Conservation (phyloP, 2,113 vertebrate species). For the Notechis scutatus region DNA sequence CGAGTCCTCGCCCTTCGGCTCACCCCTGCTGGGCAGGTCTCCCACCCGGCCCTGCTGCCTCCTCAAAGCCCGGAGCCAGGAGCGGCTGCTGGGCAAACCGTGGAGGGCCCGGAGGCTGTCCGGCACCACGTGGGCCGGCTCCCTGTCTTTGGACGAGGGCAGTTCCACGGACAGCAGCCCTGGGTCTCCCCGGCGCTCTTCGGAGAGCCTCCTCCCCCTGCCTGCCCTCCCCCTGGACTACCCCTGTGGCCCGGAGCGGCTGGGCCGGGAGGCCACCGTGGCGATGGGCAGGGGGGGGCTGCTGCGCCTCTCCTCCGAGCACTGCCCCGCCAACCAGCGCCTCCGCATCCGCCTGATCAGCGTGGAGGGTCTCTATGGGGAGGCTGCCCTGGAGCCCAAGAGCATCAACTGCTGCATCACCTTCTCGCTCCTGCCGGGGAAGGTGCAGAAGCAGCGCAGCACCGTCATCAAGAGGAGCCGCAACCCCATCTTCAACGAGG, state of each 20-base stretch:
- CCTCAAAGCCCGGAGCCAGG: slow-evolving; percentile 76
- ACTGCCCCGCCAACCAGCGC: slow-evolving; percentile 74
- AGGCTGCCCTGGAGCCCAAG: slow-evolving; percentile 71
- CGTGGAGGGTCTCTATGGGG: slow-evolving; percentile 74
- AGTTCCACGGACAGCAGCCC: slow-evolving; percentile 90
- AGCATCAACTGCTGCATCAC: slow-evolving; percentile 81
- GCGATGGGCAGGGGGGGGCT: slow-evolving; percentile 71
- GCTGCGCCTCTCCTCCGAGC: slow-evolving; percentile 80
- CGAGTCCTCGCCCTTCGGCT: slow-evolving; percentile 81
- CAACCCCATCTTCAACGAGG: slow-evolving; percentile 87
- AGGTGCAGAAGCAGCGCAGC: slow-evolving; percentile 82
- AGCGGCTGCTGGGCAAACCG: slow-evolving; percentile 72
- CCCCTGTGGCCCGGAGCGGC: slow-evolving; percentile 66
- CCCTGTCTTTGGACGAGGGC: slow-evolving; percentile 84
- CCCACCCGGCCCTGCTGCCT: slow-evolving; percentile 67
- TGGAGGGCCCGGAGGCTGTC: slow-evolving; percentile 63
- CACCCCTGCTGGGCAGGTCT: slow-evolving; percentile 71
- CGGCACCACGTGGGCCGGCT: slow-evolving; percentile 76
- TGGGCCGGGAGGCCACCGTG: slow-evolving; percentile 76
- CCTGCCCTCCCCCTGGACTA: slow-evolving; percentile 70
- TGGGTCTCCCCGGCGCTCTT: slow-evolving; percentile 75
- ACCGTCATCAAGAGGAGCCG: slow-evolving; percentile 83
- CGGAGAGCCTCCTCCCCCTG: slow-evolving; percentile 57
- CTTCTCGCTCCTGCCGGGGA: slow-evolving; percentile 78
- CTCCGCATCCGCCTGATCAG: slow-evolving; percentile 83